Percentiles rank a stretch among this genome's conserved stretches.
Conservation (phyloP, 35 echinoderm and acorn worm genomes). For the Eucidaris tribuloides region DNA sequence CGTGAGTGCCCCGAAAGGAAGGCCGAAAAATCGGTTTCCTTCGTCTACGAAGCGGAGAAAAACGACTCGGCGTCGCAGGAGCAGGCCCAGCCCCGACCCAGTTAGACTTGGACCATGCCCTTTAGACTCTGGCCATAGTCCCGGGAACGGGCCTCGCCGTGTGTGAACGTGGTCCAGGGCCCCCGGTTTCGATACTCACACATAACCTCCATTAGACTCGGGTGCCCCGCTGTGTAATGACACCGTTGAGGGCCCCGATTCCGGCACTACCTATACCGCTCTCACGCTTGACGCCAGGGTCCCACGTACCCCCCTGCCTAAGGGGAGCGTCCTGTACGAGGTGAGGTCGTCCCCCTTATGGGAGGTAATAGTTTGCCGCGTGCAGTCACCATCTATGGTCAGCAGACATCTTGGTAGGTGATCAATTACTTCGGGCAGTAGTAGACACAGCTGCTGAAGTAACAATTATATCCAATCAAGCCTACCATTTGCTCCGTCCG, state of each 20-base stretch:
- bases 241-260: no score
- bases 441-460: slow-evolving; percentile 39
- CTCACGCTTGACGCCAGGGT: background rate
- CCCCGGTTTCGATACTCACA: no score
- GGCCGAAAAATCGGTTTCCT: background rate
- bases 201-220: no score
- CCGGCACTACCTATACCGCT: no score
- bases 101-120: background rate
- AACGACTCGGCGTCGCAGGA: background rate
- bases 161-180: no score
- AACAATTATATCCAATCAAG: slow-evolving; percentile 24
- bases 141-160: no score
- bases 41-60: background rate
- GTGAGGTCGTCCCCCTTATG: background rate
- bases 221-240: no score
- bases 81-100: background rate
- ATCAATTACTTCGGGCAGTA: background rate
- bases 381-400: background rate
- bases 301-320: background rate
- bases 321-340: no score
- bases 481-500: background rate
- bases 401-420: background rate
- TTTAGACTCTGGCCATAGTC: no score
- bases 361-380: background rate
- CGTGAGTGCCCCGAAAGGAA: background rate